Base-by-base conservation (phyloP, 1,140 invertebrate genomes). In the Leptoteleia sp. region DNA sequence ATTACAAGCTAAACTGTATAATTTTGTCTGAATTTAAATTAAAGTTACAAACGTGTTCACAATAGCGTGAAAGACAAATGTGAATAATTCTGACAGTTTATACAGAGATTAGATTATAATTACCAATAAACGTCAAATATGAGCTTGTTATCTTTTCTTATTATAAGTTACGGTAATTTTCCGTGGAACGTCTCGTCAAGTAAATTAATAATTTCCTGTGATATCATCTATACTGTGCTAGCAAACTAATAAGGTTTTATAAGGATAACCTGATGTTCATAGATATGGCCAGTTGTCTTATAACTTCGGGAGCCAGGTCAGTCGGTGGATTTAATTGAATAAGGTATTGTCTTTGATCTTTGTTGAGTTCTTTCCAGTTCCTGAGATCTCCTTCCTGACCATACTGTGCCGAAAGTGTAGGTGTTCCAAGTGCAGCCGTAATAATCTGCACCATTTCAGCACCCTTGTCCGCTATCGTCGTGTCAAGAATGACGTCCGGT, bases 361-460 rank as follows among this genome's bases (percentile, higher is more conserved):
- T 91, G 1, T 88, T 89, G 6, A 96, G 85, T 37, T 93, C 91
- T 8, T 94, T 90, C 95, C 95, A 96, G 79, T 95, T 94, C 40
- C 93, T 89, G 5, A 97, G 84, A 88, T 97, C 95, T 0, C 94
- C 94, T 13, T 92, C 91, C 82, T 96, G 94, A 0, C 96, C 96
- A 83, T 94, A 97, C 13, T 95, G 95, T 1, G 93, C 93, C 27
- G 94, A 94, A 6, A 97, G 90, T 0, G 96, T 97, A 3, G 96
- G 96, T 57, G 97, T 83, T 0, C 92, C 94, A 35, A 97, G 83
- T 1, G 94, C 93, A 16, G 93, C 91, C 0, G 94, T 94, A 80
- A 97, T 93, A 0, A 94, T 93, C 85, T 96, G 96, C 0, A 96
- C 93, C 1, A 94, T 93, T 85, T 97, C 95, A 0, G 95, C 95